These are phyloP conservation scores for Sinopyrophorus schimmeli DNA, from an alignment of 2,888 invertebrate species.

Conservation along the genomic window DNA sequence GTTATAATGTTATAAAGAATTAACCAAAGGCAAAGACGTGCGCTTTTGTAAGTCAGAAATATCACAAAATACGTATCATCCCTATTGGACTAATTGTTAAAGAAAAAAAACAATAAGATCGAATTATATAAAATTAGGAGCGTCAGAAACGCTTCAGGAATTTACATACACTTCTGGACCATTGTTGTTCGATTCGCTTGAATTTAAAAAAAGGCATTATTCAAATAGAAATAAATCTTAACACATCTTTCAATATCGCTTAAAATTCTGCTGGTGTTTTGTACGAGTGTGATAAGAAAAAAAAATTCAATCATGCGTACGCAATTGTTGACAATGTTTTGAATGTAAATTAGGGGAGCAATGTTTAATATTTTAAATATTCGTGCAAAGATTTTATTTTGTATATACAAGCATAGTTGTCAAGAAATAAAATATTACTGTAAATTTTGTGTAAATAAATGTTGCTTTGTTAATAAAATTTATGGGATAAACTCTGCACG, in stretches of 20 bases:
- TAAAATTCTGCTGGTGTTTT: constrained; percentile 15
- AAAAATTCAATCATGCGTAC: constrained; percentile 13
- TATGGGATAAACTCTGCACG: constrained; percentile 39
- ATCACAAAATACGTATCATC: too few species aligned
- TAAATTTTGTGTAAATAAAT: constrained; percentile 42
- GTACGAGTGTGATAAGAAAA: constrained; percentile 19
- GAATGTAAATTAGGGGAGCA: constrained; percentile 40
- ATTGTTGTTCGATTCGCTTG: constrained; percentile 6
- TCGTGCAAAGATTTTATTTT: constrained; percentile 44
- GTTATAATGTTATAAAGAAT: constrained; percentile 1
- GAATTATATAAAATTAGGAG: too few species aligned
- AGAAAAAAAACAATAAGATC: too few species aligned
- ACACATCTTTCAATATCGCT: constrained; percentile 13
- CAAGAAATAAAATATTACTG: constrained; percentile 35
- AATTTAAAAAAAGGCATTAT: constrained; percentile 2
- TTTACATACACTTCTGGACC: constrained; percentile 5
- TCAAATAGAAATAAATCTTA: constrained; percentile 1
- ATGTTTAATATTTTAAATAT: constrained; percentile 36
- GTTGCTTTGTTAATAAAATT: constrained; percentile 48
- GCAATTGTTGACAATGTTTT: constrained; percentile 22
- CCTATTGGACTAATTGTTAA: too few species aligned
- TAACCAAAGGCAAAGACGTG: background rate
- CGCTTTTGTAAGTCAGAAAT: too few species aligned
- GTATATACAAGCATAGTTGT: constrained; percentile 40
- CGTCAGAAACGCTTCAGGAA: too few species aligned